phyloP scores from a whole-genome alignment of 2,888 invertebrate species.

The Andrena praecox region DNA sequence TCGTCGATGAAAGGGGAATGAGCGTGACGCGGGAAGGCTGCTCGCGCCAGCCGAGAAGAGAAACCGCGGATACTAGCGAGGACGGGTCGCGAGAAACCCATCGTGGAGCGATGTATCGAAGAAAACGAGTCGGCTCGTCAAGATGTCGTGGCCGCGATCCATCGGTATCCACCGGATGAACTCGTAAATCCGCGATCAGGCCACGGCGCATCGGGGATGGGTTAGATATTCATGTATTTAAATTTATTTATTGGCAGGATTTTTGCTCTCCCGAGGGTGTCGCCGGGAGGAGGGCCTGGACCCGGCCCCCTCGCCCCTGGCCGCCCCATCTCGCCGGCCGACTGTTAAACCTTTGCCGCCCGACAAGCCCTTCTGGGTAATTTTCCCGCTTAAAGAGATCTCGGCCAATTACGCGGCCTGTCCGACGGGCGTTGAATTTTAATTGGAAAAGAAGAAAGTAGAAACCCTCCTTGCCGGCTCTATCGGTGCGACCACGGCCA shows the following conservation, averaged over 20 bases:
- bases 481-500: constrained; percentile 18
- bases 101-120: background rate
- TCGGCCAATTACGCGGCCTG: constrained; percentile 83
- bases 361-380: constrained; percentile 82
- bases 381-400: constrained; percentile 84
- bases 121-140: constrained; percentile 20
- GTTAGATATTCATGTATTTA: constrained; percentile 84
- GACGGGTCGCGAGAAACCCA: background rate
- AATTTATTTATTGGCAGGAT: constrained; percentile 84
- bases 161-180: constrained; percentile 63
- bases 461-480: constrained; percentile 68
- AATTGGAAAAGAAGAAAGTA: constrained; percentile 82
- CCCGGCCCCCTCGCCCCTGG: constrained; percentile 17
- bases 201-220: constrained; percentile 57
- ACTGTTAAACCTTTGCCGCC: constrained; percentile 72
- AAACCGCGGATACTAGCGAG: background rate
- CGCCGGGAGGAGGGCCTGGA: constrained; percentile 54
- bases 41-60: background rate
- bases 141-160: constrained; percentile 28
- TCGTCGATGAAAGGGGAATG: background rate
- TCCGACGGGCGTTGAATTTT: constrained; percentile 83
- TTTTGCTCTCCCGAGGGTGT: constrained; percentile 75
- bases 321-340: constrained; percentile 56
- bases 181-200: constrained; percentile 66
- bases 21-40: background rate